Evolutionary conservation across 23 tunicate species (phyloP).

Genomic region (Clavelina lepadiformis): DNA sequence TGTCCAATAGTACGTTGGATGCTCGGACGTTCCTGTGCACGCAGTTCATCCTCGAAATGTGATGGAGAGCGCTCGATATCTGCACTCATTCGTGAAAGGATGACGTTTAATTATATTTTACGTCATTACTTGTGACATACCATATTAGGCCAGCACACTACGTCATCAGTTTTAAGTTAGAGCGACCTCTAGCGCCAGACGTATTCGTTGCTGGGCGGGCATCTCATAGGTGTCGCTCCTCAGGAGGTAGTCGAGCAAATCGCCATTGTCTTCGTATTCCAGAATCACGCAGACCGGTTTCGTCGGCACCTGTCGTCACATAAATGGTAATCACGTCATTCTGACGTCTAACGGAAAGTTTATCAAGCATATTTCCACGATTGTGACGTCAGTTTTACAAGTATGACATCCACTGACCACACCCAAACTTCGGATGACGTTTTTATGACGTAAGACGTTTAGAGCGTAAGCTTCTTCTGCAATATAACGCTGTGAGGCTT

Average conservation of each 20-base stretch:
- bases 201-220: neutral
- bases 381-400: neutral
- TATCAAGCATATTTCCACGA: too few species aligned
- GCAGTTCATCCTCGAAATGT: constrained; percentile 16
- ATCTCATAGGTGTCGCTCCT: constrained; percentile 3
- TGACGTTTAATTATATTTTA: too few species aligned
- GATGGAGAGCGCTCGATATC: constrained; percentile 41
- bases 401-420: neutral
- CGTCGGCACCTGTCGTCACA: too few species aligned
- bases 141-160: too few species aligned
- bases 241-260: neutral
- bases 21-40: constrained; percentile 66
- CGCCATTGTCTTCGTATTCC: constrained; percentile 7
- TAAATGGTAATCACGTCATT: too few species aligned
- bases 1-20: constrained; percentile 25
- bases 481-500: neutral
- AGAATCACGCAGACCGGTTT: neutral
- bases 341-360: too few species aligned
- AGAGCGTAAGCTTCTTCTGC: neutral
- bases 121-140: too few species aligned
- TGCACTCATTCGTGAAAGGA: constrained; percentile 3
- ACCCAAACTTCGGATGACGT: neutral
- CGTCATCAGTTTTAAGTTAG: too few species aligned
- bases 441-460: neutral
- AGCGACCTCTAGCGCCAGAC: neutral